Evolutionary conservation across 1,140 invertebrate species (phyloP), one percentile per base, ranked within the genome.

Genomic region (Pararge aegeria): DNA sequence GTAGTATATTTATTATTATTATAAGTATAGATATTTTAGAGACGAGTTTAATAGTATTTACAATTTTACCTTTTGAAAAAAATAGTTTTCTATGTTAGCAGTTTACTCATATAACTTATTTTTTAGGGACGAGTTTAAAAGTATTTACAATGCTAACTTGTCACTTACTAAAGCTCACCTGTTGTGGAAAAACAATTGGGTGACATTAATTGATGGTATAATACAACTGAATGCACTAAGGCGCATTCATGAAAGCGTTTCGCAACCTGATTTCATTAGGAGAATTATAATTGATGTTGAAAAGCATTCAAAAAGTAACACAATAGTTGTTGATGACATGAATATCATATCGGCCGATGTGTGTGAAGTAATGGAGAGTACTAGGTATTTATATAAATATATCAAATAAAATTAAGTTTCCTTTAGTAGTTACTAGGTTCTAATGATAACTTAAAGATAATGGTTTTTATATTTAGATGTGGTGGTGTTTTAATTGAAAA

Each of bases 181-280:
- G 20, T 15, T 54, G 10, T 80, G 72, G 74, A 54, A 61, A 34
- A 51, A 69, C 15, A 77, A 80, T 44, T 80, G 77, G 77, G 70
- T 77, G 0, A 75, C 77, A 9, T 30, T 73, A 0, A 54, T 80
- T 0, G 74, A 80, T 48, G 72, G 67, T 6, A 57, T 80, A 38
- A 27, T 80, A 0, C 77, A 80, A 56, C 20, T 80, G 10, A 56
- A 72, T 5, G 24, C 56, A 9, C 30, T 80, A 0, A 62, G 56
- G 19, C 44, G 63, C 24, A 21, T 18, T 12, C 64, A 71, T 27
- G 55, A 66, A 2, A 57, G 46, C 0, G 52, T 77, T 1, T 69
- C 66, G 2, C 53, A 62, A 53, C 72, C 64, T 0, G 20, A 61
- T 5, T 67, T 54, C n/a, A 70, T 79, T 30, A 68, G 66, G 34